A percentile compares a stretch with the other conserved stretches of the same genome.
Evolutionary conservation across 2,113 vertebrate species (phyloP).

Genomic region (Megaceryle maxima): DNA sequence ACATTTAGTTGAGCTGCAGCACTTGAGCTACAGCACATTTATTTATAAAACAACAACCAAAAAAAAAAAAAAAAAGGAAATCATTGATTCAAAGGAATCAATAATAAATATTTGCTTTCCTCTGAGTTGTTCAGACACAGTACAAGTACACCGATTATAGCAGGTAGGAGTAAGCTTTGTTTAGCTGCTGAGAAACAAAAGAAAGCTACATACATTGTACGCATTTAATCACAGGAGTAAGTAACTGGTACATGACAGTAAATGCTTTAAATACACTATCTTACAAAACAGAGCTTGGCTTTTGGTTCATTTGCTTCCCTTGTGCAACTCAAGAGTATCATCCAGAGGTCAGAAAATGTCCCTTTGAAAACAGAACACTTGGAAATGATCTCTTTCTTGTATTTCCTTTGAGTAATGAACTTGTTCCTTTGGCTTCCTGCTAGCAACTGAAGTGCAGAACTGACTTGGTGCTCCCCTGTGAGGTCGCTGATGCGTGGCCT

Average conservation of each 20-base stretch:
- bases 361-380: not conserved
- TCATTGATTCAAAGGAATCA: conserved; percentile 70
- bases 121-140: conserved; percentile 67
- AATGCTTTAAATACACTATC: conserved; percentile 67
- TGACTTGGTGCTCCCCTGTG: not conserved
- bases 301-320: conserved; percentile 39
- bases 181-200: conserved; percentile 60
- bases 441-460: not conserved
- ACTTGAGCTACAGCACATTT: conserved; percentile 49
- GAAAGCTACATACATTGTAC: conserved; percentile 38
- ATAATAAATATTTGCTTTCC: conserved; percentile 73
- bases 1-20: conserved; percentile 25
- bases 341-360: not conserved
- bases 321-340: conserved; percentile 26
- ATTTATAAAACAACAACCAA: conserved; percentile 68
- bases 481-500: not conserved
- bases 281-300: conserved; percentile 64
- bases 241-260: conserved; percentile 64
- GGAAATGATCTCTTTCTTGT: not conserved
- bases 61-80: conserved; percentile 36
- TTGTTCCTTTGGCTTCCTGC: not conserved
- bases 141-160: conserved; percentile 52
- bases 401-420: not conserved
- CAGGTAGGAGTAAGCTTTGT: conserved; percentile 50
- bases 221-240: conserved; percentile 53